Evolutionary conservation across 1,140 invertebrate genomes (phyloP), one percentile per base, ranked within the genome.

Genomic region (Meloidogyne chitwoodi): DNA sequence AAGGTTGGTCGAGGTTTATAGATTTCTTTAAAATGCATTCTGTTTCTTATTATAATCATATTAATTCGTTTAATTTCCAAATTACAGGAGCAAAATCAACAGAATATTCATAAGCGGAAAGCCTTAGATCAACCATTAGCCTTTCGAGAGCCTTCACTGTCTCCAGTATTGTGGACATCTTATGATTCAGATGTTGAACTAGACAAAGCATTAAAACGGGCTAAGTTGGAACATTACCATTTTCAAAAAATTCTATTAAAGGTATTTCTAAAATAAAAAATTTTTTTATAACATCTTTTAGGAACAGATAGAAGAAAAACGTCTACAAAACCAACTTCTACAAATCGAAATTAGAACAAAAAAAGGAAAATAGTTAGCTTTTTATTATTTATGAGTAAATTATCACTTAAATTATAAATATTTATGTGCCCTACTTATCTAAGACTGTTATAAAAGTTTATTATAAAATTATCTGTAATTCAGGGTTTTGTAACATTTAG

Each of bases 301-400:
- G 70, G 70, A 73, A 14, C 70, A 73, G 22, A 73, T 73, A 41
- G 70, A 73, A 24, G 70, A 73, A 34, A 73, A 73, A 22, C 70
- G 70, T 22, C 14, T 73, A 22, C 70, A 73, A 24, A 73, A 73
- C n/a, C 70, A 73, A 56, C 41, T 73, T 61, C 11, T 73, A 1
- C 48, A 64, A 10, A 62, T 73, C 2, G 70, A 73, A 41, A n/a
- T 66, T 31, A 31, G n/a, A 66, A 5, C 65, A 6, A 66, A 66
- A 8, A 31, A 24, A 8, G 65, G 19, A n/a, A 56, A 56, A 56
- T 56, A 56, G 8, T n/a, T 5, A 5, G n/a, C n/a, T n/a, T 3
- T 56, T 56, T n/a, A 8, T 5, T 19, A 38, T 38, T 10, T 4
- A n/a, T n/a, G 34, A 38, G 4, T 38, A 38, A 38, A 38, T 38